Conservation (phyloP, 2,113 vertebrate species). For the Pseudopipra pipra region DNA sequence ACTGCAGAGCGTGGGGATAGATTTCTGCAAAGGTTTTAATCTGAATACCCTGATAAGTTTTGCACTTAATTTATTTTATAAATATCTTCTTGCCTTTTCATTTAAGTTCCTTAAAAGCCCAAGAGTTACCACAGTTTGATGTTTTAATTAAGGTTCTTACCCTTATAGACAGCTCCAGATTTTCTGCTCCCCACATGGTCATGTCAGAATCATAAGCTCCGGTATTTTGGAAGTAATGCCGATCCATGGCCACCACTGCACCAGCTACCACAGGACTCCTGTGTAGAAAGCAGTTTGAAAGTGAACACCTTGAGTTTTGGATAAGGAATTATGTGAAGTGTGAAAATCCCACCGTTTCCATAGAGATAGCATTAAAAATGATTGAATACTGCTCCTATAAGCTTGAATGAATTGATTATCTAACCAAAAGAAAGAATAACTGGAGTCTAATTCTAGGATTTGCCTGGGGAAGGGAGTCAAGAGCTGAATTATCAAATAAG, state of each 20-base stretch:
- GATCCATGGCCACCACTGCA: conserved; percentile 82
- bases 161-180: conserved; percentile 88
- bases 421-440: not conserved
- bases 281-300: not conserved
- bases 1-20: rapidly evolving
- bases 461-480: not conserved
- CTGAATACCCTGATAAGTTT: not conserved
- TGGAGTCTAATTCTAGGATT: not conserved
- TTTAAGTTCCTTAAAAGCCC: not conserved
- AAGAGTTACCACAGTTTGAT: not conserved
- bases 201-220: conserved; percentile 86
- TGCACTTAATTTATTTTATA: not conserved
- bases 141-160: conserved; percentile 66
- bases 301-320: not conserved
- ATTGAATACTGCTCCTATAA: not conserved
- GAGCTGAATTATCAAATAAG: not conserved
- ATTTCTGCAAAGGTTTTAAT: not conserved
- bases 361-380: not conserved
- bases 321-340: not conserved
- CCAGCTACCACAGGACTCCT: conserved; percentile 85
- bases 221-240: conserved; percentile 87
- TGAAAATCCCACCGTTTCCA: not conserved
- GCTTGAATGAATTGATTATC: not conserved
- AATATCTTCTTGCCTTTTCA: not conserved
- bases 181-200: conserved; percentile 79